Percentiles rank a stretch among this genome's conserved stretches.
Evolutionary conservation across 2,797 vertebrate genomes (phyloP).

Genomic region (Distichodus sexfasciatus): DNA sequence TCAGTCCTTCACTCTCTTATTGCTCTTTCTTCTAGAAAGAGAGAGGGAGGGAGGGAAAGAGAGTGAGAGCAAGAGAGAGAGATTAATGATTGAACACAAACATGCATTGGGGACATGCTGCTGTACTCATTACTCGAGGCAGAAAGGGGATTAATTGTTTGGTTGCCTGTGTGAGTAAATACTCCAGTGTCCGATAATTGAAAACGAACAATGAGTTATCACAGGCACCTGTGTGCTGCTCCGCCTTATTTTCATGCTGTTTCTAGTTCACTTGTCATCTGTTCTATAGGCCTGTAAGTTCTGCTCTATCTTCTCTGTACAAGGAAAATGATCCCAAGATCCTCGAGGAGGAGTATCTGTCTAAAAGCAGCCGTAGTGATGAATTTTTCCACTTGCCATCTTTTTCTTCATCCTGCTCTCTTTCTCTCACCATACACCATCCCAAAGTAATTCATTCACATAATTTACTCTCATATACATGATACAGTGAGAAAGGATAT

Average conservation of each 20-base stretch:
- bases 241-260: neutral
- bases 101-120: conserved; percentile 21
- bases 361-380: too few relatives aligned
- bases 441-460: conserved; percentile 16
- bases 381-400: too few relatives aligned
- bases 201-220: conserved; percentile 21
- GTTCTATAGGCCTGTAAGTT: too few relatives aligned
- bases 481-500: conserved; percentile 28
- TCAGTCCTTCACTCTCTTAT: conserved; percentile 7
- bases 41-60: conserved; percentile 3
- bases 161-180: conserved; percentile 26
- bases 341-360: too few relatives aligned
- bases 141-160: conserved; percentile 22
- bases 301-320: too few relatives aligned
- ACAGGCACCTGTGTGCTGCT: neutral
- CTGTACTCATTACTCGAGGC: conserved; percentile 26
- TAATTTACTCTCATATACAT: conserved; percentile 22
- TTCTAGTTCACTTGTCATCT: too few relatives aligned
- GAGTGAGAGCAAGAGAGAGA: neutral
- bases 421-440: neutral
- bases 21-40: conserved; percentile 1
- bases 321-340: too few relatives aligned
- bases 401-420: too few relatives aligned
- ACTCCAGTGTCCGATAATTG: conserved; percentile 30
- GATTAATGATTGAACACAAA: conserved; percentile 55